Percentiles rank a stretch among this genome's conserved stretches.
phyloP scores from a whole-genome alignment of 1,140 invertebrate genomes.

The Linepithema humile region DNA sequence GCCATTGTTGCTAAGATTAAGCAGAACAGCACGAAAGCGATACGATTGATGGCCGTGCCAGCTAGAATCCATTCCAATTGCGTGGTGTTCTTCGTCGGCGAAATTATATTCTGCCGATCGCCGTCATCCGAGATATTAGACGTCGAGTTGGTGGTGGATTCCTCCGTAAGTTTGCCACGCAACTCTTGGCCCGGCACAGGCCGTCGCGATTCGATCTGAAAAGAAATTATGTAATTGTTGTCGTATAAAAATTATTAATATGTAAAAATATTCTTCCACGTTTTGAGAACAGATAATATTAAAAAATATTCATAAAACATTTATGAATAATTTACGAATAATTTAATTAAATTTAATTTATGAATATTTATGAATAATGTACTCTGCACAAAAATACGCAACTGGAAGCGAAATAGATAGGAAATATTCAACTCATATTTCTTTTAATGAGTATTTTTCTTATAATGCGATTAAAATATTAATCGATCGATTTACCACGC shows the following conservation, averaged over 20 bases:
- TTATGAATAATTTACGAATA: no score
- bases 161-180: conserved; percentile 76
- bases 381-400: no score
- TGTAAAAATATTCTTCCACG: no score
- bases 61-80: conserved; percentile 87
- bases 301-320: no score
- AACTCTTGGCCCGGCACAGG: conserved; percentile 82
- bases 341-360: no score
- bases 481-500: no score
- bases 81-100: conserved; percentile 76
- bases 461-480: no score
- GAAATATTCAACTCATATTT: no score
- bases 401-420: no score
- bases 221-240: neutral
- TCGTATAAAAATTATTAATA: neutral
- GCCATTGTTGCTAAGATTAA: conserved; percentile 84
- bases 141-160: conserved; percentile 65
- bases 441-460: no score
- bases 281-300: no score
- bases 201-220: conserved; percentile 76
- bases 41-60: conserved; percentile 87
- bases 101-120: conserved; percentile 81
- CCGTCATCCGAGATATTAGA: conserved; percentile 77
- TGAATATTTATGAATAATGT: no score
- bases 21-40: conserved; percentile 86